Percentiles rank a stretch among this genome's conserved stretches.
These are phyloP conservation scores for Drosophila watanabei DNA, from an alignment of 1,140 invertebrate species.

Conservation along the genomic window DNA sequence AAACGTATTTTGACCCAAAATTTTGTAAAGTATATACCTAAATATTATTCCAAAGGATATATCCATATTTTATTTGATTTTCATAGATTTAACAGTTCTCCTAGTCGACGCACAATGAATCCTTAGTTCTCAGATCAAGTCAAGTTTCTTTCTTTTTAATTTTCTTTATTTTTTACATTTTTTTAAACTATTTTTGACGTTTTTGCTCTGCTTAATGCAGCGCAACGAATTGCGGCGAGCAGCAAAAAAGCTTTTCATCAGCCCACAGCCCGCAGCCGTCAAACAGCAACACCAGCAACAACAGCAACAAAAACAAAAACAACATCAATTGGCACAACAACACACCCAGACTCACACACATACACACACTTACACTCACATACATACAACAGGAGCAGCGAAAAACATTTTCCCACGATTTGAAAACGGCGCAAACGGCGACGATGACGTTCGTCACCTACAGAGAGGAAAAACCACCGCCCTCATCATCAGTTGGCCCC, in stretches of 20 bases:
- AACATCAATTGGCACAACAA: slow-evolving; percentile 21
- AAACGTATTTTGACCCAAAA: background rate
- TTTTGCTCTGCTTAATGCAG: slow-evolving; percentile 73
- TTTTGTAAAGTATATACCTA: too few relatives aligned
- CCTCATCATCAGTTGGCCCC: slow-evolving; percentile 6
- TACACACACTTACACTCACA: background rate
- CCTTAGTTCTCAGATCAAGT: background rate
- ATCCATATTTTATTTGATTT: background rate
- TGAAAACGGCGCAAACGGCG: slow-evolving; percentile 37
- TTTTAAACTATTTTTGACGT: slow-evolving; percentile 13
- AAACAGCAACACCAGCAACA: slow-evolving; percentile 29
- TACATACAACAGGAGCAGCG: slow-evolving; percentile 9
- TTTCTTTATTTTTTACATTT: slow-evolving; percentile 5
- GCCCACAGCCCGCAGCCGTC: slow-evolving; percentile 59
- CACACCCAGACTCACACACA: slow-evolving; percentile 10
- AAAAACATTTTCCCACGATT: slow-evolving; percentile 71
- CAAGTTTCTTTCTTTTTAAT: slow-evolving; percentile 10
- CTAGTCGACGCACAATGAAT: background rate
- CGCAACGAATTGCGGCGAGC: slow-evolving; percentile 74
- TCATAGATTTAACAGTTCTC: background rate
- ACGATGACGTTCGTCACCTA: slow-evolving; percentile 55
- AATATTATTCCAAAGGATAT: background rate
- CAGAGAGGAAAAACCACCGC: slow-evolving; percentile 32
- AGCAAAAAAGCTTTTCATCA: slow-evolving; percentile 74
- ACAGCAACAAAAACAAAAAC: slow-evolving; percentile 31